Conservation (phyloP, 2,113 vertebrate species). For the Orycteropus afer region DNA sequence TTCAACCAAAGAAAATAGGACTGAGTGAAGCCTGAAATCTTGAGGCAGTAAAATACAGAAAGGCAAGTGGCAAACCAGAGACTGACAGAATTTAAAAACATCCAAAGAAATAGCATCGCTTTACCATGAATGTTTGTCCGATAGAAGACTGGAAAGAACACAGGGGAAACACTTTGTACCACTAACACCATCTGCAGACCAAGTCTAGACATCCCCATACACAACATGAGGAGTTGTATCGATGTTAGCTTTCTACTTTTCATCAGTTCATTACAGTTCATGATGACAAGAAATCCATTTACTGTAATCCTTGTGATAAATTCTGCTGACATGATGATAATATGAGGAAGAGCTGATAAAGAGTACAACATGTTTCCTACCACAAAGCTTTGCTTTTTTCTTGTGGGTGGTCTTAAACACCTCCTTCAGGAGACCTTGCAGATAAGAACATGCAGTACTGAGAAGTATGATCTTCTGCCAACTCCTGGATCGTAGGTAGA, state of each 20-base stretch:
- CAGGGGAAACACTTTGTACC: slow-evolving; percentile 37
- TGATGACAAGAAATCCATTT: slow-evolving; percentile 70
- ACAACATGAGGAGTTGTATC: slow-evolving; percentile 44
- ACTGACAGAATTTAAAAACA: slow-evolving; percentile 55
- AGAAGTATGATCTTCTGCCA: background rate
- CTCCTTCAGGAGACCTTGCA: background rate
- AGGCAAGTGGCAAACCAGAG: slow-evolving; percentile 51
- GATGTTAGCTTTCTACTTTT: slow-evolving; percentile 31
- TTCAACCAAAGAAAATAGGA: slow-evolving; percentile 73
- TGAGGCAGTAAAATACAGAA: slow-evolving; percentile 65
- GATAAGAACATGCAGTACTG: background rate
- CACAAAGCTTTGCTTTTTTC: background rate
- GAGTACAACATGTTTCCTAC: slow-evolving; percentile 9
- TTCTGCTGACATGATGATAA: slow-evolving; percentile 57
- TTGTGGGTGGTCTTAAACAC: background rate
- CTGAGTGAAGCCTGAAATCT: slow-evolving; percentile 77
- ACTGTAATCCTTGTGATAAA: slow-evolving; percentile 57
- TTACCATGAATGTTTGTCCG: background rate
- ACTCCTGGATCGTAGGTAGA: background rate
- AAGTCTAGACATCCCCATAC: slow-evolving; percentile 61
- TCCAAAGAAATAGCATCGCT: slow-evolving; percentile 8
- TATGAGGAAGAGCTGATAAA: slow-evolving; percentile 16
- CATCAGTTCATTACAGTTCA: slow-evolving; percentile 39
- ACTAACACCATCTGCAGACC: slow-evolving; percentile 59
- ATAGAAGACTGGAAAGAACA: slow-evolving; percentile 55